phyloP scores from a whole-genome alignment of 2,888 invertebrate genomes.

The Clostera curtula region DNA sequence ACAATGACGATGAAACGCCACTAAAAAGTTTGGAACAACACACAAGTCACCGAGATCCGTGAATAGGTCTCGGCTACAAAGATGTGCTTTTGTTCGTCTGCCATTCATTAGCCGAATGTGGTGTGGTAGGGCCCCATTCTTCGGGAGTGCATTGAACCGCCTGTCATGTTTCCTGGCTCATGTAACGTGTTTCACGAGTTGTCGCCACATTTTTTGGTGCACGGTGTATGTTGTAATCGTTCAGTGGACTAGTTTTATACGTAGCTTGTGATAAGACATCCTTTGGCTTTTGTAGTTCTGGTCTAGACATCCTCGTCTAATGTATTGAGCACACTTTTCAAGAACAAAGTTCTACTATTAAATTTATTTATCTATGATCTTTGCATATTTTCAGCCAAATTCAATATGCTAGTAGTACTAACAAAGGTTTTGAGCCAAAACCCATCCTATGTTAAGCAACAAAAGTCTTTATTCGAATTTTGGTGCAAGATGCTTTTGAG shows the following conservation, averaged over 20 bases:
- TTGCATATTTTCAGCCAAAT: no score
- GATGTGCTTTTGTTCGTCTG: conserved; percentile 58
- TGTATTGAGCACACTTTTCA: no score
- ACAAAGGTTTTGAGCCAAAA: no score
- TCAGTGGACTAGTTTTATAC: conserved; percentile 13
- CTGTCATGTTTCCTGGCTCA: conserved; percentile 52
- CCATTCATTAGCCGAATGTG: conserved; percentile 68
- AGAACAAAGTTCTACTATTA: no score
- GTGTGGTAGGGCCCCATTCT: conserved; percentile 58
- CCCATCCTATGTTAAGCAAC: no score
- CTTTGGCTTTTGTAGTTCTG: conserved; percentile 6
- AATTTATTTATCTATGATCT: no score
- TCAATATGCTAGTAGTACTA: no score
- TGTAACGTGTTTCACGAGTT: conserved; percentile 62
- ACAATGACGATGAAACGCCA: conserved; percentile 24
- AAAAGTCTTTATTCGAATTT: no score
- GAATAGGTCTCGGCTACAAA: conserved; percentile 40
- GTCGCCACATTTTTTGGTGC: conserved; percentile 38
- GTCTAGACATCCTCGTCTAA: no score
- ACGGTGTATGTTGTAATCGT: conserved; percentile 36
- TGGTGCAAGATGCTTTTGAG: no score
- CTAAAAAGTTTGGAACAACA: conserved; percentile 18
- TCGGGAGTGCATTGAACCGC: conserved; percentile 57
- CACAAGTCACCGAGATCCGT: conserved; percentile 36
- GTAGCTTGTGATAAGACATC: conserved; percentile 7